Evolutionary conservation across 1,140 invertebrate genomes (phyloP).

Genomic region (Drosophila paulistorum): DNA sequence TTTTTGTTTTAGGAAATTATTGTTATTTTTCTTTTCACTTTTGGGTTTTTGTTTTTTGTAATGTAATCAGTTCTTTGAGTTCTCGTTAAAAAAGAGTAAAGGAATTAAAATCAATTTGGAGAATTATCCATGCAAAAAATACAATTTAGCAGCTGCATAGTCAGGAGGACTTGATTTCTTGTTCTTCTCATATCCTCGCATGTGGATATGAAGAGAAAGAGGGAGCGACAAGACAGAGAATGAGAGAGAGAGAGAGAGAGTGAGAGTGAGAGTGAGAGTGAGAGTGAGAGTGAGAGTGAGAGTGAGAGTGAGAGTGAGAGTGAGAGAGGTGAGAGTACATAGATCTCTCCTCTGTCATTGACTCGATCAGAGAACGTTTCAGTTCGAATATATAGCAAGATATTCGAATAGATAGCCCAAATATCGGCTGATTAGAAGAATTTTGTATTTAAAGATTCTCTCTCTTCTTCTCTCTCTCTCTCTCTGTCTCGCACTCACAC

Average conservation of each 20-base stretch:
- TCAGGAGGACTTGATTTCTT: too few species aligned
- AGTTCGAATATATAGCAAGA: too few species aligned
- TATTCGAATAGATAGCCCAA: too few species aligned
- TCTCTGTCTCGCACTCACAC: too few species aligned
- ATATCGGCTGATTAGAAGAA: too few species aligned
- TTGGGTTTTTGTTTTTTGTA: conserved; percentile 13
- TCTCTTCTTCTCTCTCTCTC: too few species aligned
- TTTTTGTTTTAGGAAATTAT: conserved; percentile 28
- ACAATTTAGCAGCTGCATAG: conserved; percentile 9
- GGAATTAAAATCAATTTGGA: conserved; percentile 11
- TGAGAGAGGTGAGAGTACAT: background rate
- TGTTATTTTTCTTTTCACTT: conserved; percentile 10
- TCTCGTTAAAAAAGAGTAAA: conserved; percentile 38
- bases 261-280: background rate
- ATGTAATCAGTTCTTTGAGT: conserved; percentile 80
- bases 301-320: background rate
- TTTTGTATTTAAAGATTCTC: too few species aligned
- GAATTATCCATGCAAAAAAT: conserved; percentile 14
- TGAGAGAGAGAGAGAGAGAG: background rate
- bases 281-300: background rate
- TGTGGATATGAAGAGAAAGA: background rate
- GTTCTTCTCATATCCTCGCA: background rate
- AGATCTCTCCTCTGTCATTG: too few species aligned
- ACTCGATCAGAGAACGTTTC: too few species aligned
- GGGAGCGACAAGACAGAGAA: background rate